Conservation (phyloP, 64 coral and sea anemone species). For the Montipora sp. region DNA sequence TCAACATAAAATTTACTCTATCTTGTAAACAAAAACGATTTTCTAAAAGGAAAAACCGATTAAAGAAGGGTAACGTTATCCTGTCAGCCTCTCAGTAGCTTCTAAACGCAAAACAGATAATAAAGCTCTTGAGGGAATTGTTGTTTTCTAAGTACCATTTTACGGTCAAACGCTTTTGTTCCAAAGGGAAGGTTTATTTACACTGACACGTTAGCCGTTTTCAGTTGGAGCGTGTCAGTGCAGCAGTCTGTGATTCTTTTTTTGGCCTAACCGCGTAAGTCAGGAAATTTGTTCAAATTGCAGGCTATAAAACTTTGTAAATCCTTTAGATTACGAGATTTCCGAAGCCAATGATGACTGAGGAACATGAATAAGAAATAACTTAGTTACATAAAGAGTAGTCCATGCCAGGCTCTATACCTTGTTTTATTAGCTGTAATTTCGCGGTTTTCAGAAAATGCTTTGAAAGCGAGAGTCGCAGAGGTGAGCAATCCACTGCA, state of each 20-base stretch:
- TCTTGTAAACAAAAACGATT: slow-evolving; percentile 14
- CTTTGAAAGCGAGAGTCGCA: background rate
- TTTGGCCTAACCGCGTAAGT: background rate
- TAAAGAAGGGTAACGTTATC: slow-evolving; percentile 17
- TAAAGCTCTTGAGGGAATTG: slow-evolving; percentile 38
- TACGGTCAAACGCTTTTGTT: background rate
- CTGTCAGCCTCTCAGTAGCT: background rate
- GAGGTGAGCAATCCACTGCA: background rate
- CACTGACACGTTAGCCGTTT: background rate
- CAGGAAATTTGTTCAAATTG: slow-evolving; percentile 29
- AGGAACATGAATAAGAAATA: background rate
- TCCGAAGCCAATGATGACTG: slow-evolving; percentile 1
- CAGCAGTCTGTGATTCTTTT: background rate
- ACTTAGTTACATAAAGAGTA: slow-evolving; percentile 23
- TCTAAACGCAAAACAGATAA: background rate
- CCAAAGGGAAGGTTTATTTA: background rate
- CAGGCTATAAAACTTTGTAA: slow-evolving; percentile 2
- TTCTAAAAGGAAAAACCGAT: slow-evolving; percentile 24
- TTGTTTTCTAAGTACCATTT: slow-evolving; percentile 19
- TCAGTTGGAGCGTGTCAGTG: background rate
- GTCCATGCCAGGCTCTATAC: slow-evolving; percentile 12
- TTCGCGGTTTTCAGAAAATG: slow-evolving; percentile 8
- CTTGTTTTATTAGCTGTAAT: slow-evolving; percentile 39
- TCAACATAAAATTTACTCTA: slow-evolving; percentile 27
- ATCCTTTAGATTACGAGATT: slow-evolving; percentile 32